Base-by-base conservation (phyloP, 2,797 vertebrate species). In the Garrulus glandarius region DNA sequence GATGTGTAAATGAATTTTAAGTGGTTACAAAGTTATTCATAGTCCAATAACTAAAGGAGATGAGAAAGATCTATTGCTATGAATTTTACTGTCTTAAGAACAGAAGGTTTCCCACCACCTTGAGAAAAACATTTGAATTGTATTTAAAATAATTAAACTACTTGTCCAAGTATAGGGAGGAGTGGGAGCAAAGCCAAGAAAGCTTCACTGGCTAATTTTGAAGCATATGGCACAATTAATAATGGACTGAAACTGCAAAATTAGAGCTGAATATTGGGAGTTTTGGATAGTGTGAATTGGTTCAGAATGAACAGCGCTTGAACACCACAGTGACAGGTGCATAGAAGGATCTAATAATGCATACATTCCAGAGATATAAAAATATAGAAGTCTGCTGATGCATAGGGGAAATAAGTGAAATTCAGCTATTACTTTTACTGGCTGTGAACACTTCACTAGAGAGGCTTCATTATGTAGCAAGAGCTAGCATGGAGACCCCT, bases 171-270 rank as follows among this genome's bases (percentile, higher is more conserved):
- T 89, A 87, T 0, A 1, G 41, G 17, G 7, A 90, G 4, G n/a
- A 77, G 36, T 77, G 68, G 84, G 75, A 96, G 16, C 49, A 87
- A 85, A 87, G 84, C 81, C 93, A 95, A 80, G 74, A 84, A 94
- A 92, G 14, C n/a, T 92, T 95, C 84, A 64, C 30, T 68, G 61
- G 29, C 83, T 95, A 21, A 84, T 93, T 92, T 86, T 41, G 80
- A 86, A 88, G 56, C 93, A 94, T 95, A 94, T 90, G 82, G 90
- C 59, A 69, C 88, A 94, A 96, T 91, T 92, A 93, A 89, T 90
- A 92, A 69, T 56, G 59, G 80, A n/a, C 80, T 44, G 77, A 88
- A 97, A 63, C 39, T 63, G 88, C 67, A 92, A 52, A 90, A 88
- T 92, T 84, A 86, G 43, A 84, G 50, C 61, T 92, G 55, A 32